Evolutionary conservation across 2,113 vertebrate genomes (phyloP).

Genomic region (Uria aalge): DNA sequence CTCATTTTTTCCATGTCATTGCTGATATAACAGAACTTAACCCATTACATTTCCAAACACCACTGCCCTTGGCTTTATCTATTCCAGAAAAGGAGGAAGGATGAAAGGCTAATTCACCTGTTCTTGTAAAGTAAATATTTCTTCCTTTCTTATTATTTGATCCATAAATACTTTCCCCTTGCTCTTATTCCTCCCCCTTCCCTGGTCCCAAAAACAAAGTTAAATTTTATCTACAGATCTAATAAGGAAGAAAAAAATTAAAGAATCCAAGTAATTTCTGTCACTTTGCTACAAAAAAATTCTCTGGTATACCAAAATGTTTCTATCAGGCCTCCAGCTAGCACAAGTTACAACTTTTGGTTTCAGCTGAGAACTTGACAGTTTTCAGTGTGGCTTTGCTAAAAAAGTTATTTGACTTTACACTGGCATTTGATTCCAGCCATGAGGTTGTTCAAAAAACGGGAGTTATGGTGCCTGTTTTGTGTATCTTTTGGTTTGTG

Average conservation of each 20-base stretch:
- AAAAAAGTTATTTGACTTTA: not conserved
- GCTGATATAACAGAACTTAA: not conserved
- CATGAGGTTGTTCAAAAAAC: not conserved
- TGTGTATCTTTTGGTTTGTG: not conserved
- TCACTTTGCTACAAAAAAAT: not conserved
- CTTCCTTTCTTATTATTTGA: not conserved
- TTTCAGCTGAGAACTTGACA: not conserved
- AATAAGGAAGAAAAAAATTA: not conserved
- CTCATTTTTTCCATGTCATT: not conserved
- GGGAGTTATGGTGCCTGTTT: not conserved
- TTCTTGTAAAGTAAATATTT: not conserved
- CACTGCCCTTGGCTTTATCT: not conserved
- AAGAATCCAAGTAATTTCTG: not conserved
- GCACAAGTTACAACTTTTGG: not conserved
- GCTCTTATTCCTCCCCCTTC: not conserved
- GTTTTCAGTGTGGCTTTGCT: not conserved
- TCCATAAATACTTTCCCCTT: not conserved
- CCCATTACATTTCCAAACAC: fast-evolving
- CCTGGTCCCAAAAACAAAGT: not conserved
- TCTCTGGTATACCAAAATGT: not conserved
- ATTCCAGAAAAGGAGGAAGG: not conserved
- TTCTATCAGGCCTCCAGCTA: not conserved
- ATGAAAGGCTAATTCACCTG: not conserved
- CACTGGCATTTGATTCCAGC: not conserved
- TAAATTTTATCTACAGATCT: not conserved